Conservation (phyloP, 2,797 vertebrate species). For the Dendrocincla fuliginosa region DNA sequence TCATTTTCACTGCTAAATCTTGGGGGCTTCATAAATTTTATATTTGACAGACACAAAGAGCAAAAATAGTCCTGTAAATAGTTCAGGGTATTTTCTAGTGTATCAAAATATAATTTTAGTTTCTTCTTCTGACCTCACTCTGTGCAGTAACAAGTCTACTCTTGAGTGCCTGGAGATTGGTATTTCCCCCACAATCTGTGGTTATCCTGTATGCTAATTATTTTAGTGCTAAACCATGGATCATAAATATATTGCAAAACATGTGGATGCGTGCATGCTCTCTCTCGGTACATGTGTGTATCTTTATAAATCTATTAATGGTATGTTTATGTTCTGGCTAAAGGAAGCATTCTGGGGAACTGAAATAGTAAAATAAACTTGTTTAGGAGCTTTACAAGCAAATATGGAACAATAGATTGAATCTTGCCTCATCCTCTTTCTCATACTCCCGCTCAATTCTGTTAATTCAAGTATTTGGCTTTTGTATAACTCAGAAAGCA, state of each 20-base stretch:
- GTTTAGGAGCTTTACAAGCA: background rate
- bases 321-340: background rate
- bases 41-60: background rate
- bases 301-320: background rate
- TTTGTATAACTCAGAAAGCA: background rate
- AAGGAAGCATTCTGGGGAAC: background rate
- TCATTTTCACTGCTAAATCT: background rate
- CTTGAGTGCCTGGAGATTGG: background rate
- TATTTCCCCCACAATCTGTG: background rate
- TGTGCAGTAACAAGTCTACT: background rate
- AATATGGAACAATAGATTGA: background rate
- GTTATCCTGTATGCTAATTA: background rate
- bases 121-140: background rate
- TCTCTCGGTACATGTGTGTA: background rate
- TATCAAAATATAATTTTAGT: background rate
- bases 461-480: background rate
- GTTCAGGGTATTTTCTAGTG: background rate
- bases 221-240: background rate
- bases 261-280: fast-evolving
- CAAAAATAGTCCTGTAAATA: background rate
- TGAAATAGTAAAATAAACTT: background rate
- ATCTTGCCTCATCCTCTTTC: background rate
- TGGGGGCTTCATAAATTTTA: background rate
- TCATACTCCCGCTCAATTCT: background rate
- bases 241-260: background rate